phyloP scores from a whole-genome alignment of 2,113 vertebrate genomes.

The Phalacrocorax carbo region DNA sequence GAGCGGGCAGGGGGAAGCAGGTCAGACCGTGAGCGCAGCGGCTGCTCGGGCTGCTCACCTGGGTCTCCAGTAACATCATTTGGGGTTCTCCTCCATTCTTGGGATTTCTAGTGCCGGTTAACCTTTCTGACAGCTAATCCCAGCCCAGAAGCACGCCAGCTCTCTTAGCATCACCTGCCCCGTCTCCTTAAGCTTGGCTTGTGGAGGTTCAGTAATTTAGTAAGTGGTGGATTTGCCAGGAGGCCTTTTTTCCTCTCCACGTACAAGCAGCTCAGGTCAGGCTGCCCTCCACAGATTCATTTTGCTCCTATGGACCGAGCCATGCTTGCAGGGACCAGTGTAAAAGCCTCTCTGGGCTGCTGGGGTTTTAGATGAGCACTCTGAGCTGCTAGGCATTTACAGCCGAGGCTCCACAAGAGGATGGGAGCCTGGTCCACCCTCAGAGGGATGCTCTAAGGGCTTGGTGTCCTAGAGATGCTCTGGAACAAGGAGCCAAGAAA shows the following conservation, averaged over 20 bases:
- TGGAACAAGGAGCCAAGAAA: background rate
- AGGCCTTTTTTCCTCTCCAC: background rate
- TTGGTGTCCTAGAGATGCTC: background rate
- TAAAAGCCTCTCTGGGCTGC: background rate
- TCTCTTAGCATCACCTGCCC: background rate
- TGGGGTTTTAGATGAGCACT: background rate
- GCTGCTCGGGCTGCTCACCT: fast-evolving
- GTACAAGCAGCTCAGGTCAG: background rate
- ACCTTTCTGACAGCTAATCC: background rate
- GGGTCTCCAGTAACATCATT: background rate
- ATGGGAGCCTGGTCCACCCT: background rate
- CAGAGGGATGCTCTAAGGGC: background rate
- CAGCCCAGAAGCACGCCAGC: background rate
- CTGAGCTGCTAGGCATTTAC: background rate
- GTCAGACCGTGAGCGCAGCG: background rate
- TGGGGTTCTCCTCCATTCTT: background rate
- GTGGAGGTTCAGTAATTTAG: background rate
- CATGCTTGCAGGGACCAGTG: background rate
- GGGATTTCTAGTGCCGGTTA: background rate
- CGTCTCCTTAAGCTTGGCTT: background rate
- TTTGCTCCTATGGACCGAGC: background rate
- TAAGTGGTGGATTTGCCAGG: background rate
- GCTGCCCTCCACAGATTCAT: background rate
- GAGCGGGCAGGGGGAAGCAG: background rate
- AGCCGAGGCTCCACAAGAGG: background rate